Base-by-base conservation (phyloP, 2,888 invertebrate genomes). In the Drosophila anomalata region DNA sequence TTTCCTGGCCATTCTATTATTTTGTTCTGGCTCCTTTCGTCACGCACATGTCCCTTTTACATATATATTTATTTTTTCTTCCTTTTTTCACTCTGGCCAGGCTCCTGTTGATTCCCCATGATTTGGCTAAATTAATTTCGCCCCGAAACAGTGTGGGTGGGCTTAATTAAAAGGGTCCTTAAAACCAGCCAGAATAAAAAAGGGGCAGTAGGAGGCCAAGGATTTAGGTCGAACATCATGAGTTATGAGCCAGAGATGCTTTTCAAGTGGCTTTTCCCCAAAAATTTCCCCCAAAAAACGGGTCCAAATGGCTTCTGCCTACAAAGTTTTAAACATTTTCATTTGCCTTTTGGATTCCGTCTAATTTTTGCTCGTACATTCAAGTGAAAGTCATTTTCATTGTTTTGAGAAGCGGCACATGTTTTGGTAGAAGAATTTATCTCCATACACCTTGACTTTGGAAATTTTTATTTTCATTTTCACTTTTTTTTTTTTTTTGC, bases 311-410 rank as follows among this genome's bases (percentile, higher is more conserved):
- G 42, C 66, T 50, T 2, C 9, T 36, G 24, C 36, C 26, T 55
- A 6, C 9, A 11, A 31, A 9, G 52, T 44, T 58, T 48, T 12
- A 24, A 36, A 36, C 36, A 36, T 36, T 36, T 47, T 36, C 44
- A 51, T 24, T 48, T 72, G 57, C 55, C 62, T 50, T 63, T 73
- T 52, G 7, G 8, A 29, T 56, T n/a, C n/a, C 6, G 36, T 36
- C 14, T 14, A 36, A 36, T 36, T 36, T 33, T 36, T 36, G 29
- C 9, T 29, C 29, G 29, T 36, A 36, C 59, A 65, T 75, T 75
- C 59, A 72, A 79, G 86, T 75, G 86, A 86, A 86, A 83, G 79
- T 79, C 75, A 65, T 77, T 71, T 65, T 50, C 78, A 77, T 83
- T 83, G 80, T 77, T 83, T 74, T 36, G 36, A 71, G 75, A 66